Base-by-base conservation (phyloP, 1,140 invertebrate genomes). In the Ceratosolen fusciceps region DNA sequence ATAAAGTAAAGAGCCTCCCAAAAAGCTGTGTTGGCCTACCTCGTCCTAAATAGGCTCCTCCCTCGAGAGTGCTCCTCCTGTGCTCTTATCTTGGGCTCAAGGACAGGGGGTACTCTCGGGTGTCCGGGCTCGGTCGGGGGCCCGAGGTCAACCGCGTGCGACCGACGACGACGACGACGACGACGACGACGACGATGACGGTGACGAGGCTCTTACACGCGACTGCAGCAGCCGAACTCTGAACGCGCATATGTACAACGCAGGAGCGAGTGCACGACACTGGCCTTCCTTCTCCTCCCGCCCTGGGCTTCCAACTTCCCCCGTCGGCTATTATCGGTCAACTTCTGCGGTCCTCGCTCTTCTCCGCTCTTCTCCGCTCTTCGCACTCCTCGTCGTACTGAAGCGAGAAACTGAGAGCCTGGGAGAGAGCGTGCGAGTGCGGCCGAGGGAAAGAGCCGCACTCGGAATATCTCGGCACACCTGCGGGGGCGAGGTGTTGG, bases 221-320 rank as follows among this genome's bases (percentile, higher is more conserved):
- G 14, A 43, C 39, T 47, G 67, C 67, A 70, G 67, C 67, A 49
- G 67, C 67, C 67, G 39, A 60, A 70, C n/a, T 70, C n/a, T 43
- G 67, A 21, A 29, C n/a, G 67, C 67, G 39, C 67, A 49, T 19
- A 49, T 49, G 67, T 37, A 65, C 31, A 65, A 37, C 60, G 31
- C 31, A 37, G 49, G 49, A 52, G 60, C 60, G 16, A 8, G n/a
- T 0, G n/a, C 60, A 21, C n/a, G n/a, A n/a, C 60, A 65, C 60
- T 29, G 56, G 5, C 26, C 34, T 31, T 39, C n/a, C 62, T 39
- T 67, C 62, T 62, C 60, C 60, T 8, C 62, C 31, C 62, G 62
- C 62, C 31, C 37, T 10, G 37, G 19, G 37, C 34, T 68, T 39
- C 37, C 65, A 24, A 14, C 62, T 67, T n/a, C 65, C 39, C 65